A percentile compares a stretch with the other conserved stretches of the same genome.
These are phyloP conservation scores for Lycia hirtaria DNA, from an alignment of 2,888 invertebrate species.

Conservation along the genomic window DNA sequence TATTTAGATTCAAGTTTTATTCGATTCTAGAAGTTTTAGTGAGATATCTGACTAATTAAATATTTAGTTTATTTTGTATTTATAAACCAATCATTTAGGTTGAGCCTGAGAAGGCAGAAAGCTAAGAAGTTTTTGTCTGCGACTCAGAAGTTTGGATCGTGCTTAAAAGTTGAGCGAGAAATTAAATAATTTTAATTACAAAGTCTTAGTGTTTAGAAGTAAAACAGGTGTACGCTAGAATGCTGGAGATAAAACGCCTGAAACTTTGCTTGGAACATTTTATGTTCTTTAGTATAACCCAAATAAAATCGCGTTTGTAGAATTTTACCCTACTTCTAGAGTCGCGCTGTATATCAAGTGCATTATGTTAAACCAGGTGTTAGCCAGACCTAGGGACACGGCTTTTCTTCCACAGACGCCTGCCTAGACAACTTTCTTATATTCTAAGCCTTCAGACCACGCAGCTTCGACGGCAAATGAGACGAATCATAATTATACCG, in stretches of 20 bases:
- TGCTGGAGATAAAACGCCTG: neutral
- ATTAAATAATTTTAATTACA: conserved; percentile 1
- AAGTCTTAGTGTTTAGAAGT: neutral
- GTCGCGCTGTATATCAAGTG: no score
- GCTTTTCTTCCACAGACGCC: no score
- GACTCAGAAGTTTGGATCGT: neutral
- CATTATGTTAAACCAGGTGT: no score
- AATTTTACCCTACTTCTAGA: no score
- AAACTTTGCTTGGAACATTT: neutral
- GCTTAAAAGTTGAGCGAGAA: neutral
- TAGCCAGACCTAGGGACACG: no score
- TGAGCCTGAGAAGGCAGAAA: conserved; percentile 7
- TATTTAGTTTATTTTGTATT: conserved; percentile 15
- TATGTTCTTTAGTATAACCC: no score
- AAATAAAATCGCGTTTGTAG: no score
- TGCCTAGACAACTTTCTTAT: no score
- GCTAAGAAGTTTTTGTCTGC: conserved; percentile 1
- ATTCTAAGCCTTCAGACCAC: no score
- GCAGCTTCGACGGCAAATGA: no score
- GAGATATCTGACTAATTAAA: conserved; percentile 18
- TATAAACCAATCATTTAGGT: conserved; percentile 12
- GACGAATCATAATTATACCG: no score
- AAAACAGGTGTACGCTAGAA: neutral
- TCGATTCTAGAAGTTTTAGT: conserved; percentile 5
- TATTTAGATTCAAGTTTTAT: conserved; percentile 11